Evolutionary conservation across 2,113 vertebrate species (phyloP), one percentile per base, ranked within the genome.

Genomic region (Sporophila hypoxantha): DNA sequence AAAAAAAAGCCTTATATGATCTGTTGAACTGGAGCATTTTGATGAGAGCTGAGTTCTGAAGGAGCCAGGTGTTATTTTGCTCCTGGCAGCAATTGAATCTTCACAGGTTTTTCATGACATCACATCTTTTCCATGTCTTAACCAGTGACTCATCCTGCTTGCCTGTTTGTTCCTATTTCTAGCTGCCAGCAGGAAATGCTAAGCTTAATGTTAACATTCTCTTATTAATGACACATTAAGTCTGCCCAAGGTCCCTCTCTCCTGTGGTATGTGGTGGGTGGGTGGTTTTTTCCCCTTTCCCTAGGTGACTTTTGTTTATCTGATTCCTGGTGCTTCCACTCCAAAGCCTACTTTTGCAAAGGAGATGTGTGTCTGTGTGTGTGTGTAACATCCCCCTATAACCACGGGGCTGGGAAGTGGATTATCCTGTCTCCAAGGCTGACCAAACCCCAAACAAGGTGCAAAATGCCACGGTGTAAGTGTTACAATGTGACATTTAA

Each of bases 141-240:
- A 86, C 75, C 81, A 91, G 89, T 96, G 94, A 93, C 82, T 95
- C 94, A 95, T 93, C 80, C 71, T 89, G 77, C 67, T 92, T 82
- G 91, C 68, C 89, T 94, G 85, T 93, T 94, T 89, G 84, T 90
- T 95, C 87, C 93, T 95, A 94, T 94, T 95, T 95, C 83, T 92
- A 77, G 84, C 85, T 92, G 73, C 75, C 60, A 89, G 82, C 77
- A 92, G 61, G 85, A 93, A 87, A 81, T 82, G 76, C 70, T 91
- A 34, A 83, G 75, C 79, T 90, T 77, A 57, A 41, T 27, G 34
- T 87, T 82, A 86, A 64, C n/a, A 9, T 93, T 80, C 49, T 91
- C 46, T 74, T 82, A 56, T 78, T 92, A 92, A 90, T 57, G 82
- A 57, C 78, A 78, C 61, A 32, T 82, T 25, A 57, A 36, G 10